A percentile compares a stretch with the other conserved stretches of the same genome.
phyloP scores from a whole-genome alignment of 2,797 vertebrate genomes.

The Cephalopachus bancanus region DNA sequence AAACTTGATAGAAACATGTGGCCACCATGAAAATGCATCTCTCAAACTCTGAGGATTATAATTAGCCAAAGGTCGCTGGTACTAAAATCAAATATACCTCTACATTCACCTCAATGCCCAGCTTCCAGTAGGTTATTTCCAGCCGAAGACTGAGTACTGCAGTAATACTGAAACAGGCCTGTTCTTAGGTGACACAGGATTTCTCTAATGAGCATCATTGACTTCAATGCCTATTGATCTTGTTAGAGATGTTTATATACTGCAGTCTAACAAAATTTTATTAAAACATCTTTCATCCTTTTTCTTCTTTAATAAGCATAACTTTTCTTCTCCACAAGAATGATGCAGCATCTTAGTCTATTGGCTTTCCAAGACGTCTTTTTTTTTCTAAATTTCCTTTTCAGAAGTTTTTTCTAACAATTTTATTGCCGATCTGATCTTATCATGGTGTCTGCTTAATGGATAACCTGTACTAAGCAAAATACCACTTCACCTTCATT shows the following conservation, averaged over 20 bases:
- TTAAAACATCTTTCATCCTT: background rate
- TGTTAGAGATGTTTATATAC: background rate
- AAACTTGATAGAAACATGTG: background rate
- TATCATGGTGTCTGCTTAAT: background rate
- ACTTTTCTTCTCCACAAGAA: no score
- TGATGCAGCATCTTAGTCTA: background rate
- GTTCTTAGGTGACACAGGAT: background rate
- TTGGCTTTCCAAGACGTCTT: no score
- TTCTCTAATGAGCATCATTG: background rate
- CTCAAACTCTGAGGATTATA: background rate
- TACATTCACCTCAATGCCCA: background rate
- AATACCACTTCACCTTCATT: background rate
- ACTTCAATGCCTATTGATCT: background rate
- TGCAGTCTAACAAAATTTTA: background rate
- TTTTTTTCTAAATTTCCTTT: background rate
- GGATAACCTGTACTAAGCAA: background rate
- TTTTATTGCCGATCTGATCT: background rate
- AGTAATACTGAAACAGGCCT: background rate
- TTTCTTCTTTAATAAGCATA: background rate
- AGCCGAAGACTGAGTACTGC: background rate
- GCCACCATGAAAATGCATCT: background rate
- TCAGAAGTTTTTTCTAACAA: background rate
- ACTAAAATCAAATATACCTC: background rate
- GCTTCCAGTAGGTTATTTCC: no score
- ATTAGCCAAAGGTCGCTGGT: no score